phyloP scores from a whole-genome alignment of 2,888 invertebrate species.

The Phortica magna region DNA sequence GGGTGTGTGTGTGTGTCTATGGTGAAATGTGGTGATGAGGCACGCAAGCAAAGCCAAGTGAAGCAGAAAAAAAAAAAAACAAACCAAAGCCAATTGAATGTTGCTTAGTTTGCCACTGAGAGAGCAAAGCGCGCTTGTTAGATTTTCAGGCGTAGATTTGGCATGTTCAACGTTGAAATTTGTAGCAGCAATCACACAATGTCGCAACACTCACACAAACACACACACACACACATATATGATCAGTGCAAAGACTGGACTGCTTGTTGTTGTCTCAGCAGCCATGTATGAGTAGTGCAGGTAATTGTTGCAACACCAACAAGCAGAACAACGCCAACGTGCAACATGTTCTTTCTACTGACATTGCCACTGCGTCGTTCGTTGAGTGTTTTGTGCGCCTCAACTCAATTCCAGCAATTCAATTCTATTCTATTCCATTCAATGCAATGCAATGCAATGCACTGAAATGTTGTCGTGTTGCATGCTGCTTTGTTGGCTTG shows the following conservation, averaged over 20 bases:
- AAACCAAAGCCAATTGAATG: constrained; percentile 31
- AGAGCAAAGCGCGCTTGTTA: constrained; percentile 49
- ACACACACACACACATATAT: constrained; percentile 39
- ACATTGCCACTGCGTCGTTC: background rate
- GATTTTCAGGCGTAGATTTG: constrained; percentile 64
- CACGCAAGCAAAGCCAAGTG: background rate
- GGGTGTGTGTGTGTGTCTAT: background rate
- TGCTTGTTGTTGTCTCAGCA: background rate
- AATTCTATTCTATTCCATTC: background rate
- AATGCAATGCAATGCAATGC: background rate
- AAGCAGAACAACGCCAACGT: constrained; percentile 57
- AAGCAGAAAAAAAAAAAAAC: too few relatives aligned
- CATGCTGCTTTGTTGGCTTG: constrained; percentile 47
- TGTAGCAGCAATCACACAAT: constrained; percentile 49
- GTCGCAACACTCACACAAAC: constrained; percentile 20
- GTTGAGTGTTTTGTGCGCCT: constrained; percentile 34
- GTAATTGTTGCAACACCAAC: background rate
- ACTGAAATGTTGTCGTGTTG: constrained; percentile 27
- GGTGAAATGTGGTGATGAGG: background rate
- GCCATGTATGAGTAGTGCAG: background rate
- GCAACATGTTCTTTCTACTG: constrained; percentile 25
- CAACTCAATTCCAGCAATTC: constrained; percentile 44
- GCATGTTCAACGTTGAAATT: constrained; percentile 66
- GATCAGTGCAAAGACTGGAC: too few relatives aligned
- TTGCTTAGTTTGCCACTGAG: constrained; percentile 30